Evolutionary conservation across 2,797 vertebrate genomes (phyloP).

Genomic region (Clarias laeviceps): DNA sequence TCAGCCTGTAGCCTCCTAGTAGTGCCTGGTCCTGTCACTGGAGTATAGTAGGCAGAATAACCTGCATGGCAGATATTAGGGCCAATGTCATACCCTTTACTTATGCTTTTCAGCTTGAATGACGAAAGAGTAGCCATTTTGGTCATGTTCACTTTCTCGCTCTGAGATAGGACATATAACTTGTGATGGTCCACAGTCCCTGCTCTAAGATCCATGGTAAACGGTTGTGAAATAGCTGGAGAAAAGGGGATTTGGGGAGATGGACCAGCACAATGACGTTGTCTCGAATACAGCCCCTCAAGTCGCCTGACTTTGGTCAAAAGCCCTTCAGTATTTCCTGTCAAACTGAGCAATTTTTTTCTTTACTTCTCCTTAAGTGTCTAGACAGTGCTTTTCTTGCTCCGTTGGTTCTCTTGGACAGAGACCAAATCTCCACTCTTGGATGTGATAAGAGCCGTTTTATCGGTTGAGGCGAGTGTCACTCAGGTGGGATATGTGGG

Average conservation of each 20-base stretch:
- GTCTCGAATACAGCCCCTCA: conserved; percentile 74
- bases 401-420: conserved; percentile 80
- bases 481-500: conserved; percentile 73
- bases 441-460: conserved; percentile 78
- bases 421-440: conserved; percentile 82
- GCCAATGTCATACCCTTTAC: conserved; percentile 52
- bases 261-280: conserved; percentile 74
- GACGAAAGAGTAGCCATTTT: conserved; percentile 41
- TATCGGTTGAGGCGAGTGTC: conserved; percentile 81
- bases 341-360: conserved; percentile 78
- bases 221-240: conserved; percentile 69
- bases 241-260: conserved; percentile 75
- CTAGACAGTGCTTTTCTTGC: conserved; percentile 84
- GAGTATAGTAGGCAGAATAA: neutral
- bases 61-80: conserved; percentile 30
- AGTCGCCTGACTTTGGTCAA: conserved; percentile 71
- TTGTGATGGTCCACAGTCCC: conserved; percentile 56
- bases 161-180: conserved; percentile 52
- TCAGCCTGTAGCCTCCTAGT: neutral
- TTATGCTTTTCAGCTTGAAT: conserved; percentile 44
- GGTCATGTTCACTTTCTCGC: conserved; percentile 50
- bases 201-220: conserved; percentile 67
- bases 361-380: conserved; percentile 81
- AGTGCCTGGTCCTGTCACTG: neutral
- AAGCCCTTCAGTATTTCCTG: conserved; percentile 80